These are phyloP conservation scores for Stenurella melanura DNA, from an alignment of 2,888 invertebrate species.

Conservation along the genomic window DNA sequence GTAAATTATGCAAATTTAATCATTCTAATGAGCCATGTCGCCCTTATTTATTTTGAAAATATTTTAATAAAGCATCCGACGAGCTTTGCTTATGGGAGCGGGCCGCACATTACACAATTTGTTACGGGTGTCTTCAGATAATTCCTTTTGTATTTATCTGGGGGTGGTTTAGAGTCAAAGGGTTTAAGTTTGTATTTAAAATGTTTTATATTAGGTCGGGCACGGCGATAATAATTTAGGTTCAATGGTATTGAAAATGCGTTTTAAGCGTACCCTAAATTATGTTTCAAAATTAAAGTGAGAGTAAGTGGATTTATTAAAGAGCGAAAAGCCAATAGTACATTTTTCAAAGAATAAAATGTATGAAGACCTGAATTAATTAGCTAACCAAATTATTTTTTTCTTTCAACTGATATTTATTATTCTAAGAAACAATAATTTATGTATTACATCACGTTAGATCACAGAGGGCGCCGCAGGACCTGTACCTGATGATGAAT, in stretches of 20 bases:
- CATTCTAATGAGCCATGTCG: slow-evolving; percentile 61
- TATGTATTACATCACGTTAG: no score
- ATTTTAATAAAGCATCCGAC: slow-evolving; percentile 58
- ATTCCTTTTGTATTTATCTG: slow-evolving; percentile 50
- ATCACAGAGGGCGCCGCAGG: no score
- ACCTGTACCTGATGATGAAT: no score
- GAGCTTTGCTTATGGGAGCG: slow-evolving; percentile 22
- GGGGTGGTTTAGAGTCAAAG: slow-evolving; percentile 30
- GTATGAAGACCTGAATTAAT: no score
- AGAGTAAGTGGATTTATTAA: no score
- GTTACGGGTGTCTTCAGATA: slow-evolving; percentile 57
- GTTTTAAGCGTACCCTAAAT: no score
- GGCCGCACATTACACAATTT: slow-evolving; percentile 49
- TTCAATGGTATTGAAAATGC: slow-evolving; percentile 5
- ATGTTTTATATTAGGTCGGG: slow-evolving; percentile 14
- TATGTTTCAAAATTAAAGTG: no score
- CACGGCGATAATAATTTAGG: background rate
- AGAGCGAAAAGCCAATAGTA: no score
- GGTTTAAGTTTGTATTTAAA: slow-evolving; percentile 1
- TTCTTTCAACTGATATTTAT: no score
- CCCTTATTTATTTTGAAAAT: slow-evolving; percentile 62
- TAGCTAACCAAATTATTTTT: no score
- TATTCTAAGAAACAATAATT: no score
- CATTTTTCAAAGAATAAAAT: no score
- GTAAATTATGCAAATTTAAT: slow-evolving; percentile 61